phyloP scores from a whole-genome alignment of 2,113 vertebrate genomes.

The Hyperopisus bebe region DNA sequence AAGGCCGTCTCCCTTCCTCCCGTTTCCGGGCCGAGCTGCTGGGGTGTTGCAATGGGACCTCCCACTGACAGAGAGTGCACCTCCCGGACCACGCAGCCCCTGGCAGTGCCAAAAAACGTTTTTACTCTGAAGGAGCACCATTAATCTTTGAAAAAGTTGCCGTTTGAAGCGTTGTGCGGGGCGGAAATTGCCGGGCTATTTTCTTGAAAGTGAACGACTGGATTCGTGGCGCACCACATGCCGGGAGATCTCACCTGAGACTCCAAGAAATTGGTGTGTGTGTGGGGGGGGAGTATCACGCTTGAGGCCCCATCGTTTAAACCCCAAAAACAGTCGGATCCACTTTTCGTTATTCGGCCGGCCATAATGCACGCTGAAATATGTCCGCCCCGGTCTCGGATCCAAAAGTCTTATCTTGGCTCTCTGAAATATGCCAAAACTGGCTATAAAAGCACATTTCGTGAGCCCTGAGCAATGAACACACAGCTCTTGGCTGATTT shows the following conservation, averaged over 20 bases:
- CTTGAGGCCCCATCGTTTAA: not conserved
- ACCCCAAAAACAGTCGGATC: not conserved
- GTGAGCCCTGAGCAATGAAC: not conserved
- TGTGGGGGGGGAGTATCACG: not conserved
- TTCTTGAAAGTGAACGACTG: not conserved
- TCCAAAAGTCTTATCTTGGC: not conserved
- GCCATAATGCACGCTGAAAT: not conserved
- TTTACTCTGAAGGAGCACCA: slow-evolving; percentile 7
- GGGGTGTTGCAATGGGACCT: slow-evolving; percentile 17
- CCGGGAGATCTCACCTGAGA: not conserved
- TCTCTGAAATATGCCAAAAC: slow-evolving; percentile 2
- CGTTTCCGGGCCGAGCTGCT: slow-evolving; percentile 1
- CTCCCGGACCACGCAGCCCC: not conserved
- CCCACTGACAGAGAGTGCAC: not conserved
- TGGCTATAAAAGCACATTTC: not conserved
- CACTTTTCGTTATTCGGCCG: not conserved
- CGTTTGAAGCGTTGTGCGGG: not conserved
- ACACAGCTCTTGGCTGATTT: not conserved
- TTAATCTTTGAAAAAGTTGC: not conserved
- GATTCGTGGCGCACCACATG: not conserved
- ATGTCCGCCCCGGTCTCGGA: not conserved
- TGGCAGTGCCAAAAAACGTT: slow-evolving; percentile 1
- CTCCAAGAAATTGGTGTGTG: not conserved
- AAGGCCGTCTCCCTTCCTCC: not conserved
- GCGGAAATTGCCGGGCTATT: not conserved